Evolutionary conservation across 2,113 vertebrate genomes (phyloP).

Genomic region (Sylvia atricapilla): DNA sequence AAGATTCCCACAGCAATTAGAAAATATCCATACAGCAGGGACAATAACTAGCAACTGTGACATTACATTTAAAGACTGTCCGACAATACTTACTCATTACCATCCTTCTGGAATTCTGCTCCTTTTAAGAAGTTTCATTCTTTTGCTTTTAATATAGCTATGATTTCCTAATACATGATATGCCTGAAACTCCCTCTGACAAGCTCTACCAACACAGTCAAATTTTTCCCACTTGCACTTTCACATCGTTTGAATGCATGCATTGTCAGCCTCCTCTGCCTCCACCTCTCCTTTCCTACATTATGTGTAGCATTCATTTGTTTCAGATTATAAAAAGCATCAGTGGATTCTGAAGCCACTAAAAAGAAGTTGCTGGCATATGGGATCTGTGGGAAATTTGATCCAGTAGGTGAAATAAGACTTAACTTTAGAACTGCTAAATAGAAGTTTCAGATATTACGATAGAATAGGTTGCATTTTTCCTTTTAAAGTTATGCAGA

Average conservation of each 20-base stretch:
- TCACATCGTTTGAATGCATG: neutral
- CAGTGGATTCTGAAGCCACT: constrained; percentile 34
- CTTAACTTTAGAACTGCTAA: neutral
- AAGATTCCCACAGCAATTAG: neutral
- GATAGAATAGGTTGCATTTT: neutral
- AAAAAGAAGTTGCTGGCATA: neutral
- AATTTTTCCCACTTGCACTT: constrained; percentile 47
- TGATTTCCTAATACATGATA: constrained; percentile 11
- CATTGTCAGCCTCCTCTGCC: constrained; percentile 52
- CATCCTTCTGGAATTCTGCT: constrained; percentile 14
- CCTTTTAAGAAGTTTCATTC: constrained; percentile 1
- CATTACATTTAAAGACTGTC: neutral
- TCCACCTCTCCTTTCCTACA: constrained; percentile 3
- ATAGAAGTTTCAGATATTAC: neutral
- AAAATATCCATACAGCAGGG: neutral
- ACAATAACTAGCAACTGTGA: neutral
- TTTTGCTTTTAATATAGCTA: constrained; percentile 9
- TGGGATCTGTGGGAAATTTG: neutral
- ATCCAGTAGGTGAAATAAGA: neutral
- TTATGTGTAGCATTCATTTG: constrained; percentile 11
- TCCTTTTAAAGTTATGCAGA: neutral
- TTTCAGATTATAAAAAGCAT: constrained; percentile 53
- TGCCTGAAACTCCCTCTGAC: neutral
- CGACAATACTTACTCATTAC: neutral
- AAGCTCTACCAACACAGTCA: constrained; percentile 17